These are phyloP conservation scores for Struthidea cinerea DNA, from an alignment of 2,113 vertebrate genomes.

Conservation along the genomic window DNA sequence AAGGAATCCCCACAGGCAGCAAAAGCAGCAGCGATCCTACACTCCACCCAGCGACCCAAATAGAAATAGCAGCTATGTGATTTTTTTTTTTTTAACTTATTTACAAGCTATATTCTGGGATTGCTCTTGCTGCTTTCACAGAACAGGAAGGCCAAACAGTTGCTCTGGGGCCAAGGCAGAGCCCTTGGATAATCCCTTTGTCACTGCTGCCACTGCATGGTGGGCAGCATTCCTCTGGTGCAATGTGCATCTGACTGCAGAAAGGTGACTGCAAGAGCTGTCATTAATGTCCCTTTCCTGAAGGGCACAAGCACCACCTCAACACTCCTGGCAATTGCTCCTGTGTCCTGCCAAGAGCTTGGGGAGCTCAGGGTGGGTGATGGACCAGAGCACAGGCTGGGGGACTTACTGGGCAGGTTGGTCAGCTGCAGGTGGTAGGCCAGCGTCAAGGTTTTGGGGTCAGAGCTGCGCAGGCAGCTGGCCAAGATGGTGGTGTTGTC, in stretches of 20 bases:
- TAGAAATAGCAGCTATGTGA: neutral
- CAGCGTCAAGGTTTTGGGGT: conserved; percentile 74
- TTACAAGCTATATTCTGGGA: neutral
- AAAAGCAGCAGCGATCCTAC: neutral
- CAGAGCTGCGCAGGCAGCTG: conserved; percentile 75
- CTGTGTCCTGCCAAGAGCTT: neutral
- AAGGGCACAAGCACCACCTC: neutral
- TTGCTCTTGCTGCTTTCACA: neutral
- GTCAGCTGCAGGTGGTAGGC: conserved; percentile 69
- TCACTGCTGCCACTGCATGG: neutral
- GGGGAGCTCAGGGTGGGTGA: neutral
- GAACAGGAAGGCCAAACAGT: neutral
- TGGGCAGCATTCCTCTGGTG: fast-evolving
- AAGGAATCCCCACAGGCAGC: neutral
- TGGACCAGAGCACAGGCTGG: fast-evolving
- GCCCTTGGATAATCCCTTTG: neutral
- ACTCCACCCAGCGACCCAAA: neutral
- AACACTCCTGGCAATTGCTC: neutral
- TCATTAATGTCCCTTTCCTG: neutral
- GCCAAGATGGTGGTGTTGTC: conserved; percentile 65
- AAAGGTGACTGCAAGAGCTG: neutral
- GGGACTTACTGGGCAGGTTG: conserved; percentile 67
- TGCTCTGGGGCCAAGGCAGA: neutral
- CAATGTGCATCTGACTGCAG: fast-evolving
- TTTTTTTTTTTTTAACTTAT: neutral